A percentile compares a stretch with the other conserved stretches of the same genome.
These are phyloP conservation scores for Melieria picta DNA, from an alignment of 2,888 invertebrate genomes.

Conservation along the genomic window DNA sequence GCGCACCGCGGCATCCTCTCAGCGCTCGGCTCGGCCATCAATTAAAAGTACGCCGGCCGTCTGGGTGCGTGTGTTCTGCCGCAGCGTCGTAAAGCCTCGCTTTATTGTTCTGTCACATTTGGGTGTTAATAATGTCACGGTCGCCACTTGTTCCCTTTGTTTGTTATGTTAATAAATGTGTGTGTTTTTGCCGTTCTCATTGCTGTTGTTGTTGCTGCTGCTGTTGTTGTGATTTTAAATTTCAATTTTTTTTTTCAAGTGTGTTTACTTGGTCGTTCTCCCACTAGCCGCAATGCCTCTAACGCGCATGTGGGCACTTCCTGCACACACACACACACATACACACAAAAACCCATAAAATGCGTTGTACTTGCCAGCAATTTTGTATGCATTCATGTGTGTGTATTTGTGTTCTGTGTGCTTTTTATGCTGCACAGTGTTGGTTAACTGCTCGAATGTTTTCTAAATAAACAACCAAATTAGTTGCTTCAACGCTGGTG, in stretches of 20 bases:
- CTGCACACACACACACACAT: neutral
- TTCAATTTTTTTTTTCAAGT: no score
- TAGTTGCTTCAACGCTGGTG: neutral
- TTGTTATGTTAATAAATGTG: slow-evolving; percentile 41
- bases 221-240: slow-evolving; percentile 12
- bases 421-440: neutral
- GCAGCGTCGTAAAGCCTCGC: neutral
- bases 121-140: slow-evolving; percentile 46
- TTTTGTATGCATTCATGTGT: no score
- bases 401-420: neutral
- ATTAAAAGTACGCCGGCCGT: no score
- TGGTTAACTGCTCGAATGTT: neutral
- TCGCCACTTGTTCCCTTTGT: slow-evolving; percentile 44
- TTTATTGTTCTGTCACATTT: slow-evolving; percentile 45
- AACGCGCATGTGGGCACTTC: neutral
- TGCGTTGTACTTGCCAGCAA: no score
- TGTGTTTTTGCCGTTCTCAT: slow-evolving; percentile 33
- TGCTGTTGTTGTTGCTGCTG: slow-evolving; percentile 33
- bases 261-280: no score
- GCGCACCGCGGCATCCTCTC: no score
- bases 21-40: no score
- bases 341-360: neutral
- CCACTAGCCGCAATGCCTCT: neutral
- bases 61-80: no score
- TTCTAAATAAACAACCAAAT: neutral